phyloP scores from a whole-genome alignment of 2,888 invertebrate species.

The Phaedon cochleariae region DNA sequence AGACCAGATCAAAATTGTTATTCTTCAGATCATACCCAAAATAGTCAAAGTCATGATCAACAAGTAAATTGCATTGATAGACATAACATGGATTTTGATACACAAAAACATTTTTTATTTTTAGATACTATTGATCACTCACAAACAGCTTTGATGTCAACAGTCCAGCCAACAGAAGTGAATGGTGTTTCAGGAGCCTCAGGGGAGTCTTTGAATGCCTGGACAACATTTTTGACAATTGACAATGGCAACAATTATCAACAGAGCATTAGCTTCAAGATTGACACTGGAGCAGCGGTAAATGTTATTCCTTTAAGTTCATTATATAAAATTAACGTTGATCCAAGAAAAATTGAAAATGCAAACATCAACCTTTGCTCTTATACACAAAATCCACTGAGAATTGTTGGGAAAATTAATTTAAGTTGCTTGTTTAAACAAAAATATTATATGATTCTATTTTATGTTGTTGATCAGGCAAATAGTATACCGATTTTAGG shows the following conservation, averaged over 20 bases:
- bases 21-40: neutral
- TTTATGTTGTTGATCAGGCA: neutral
- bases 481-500: neutral
- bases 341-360: neutral
- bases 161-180: neutral
- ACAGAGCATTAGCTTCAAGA: neutral
- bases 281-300: slow-evolving; percentile 1
- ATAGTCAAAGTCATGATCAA: neutral
- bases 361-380: neutral
- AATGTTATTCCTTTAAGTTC: slow-evolving; percentile 2
- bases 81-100: neutral
- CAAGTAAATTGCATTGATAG: slow-evolving; percentile 1
- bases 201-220: neutral
- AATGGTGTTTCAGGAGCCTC: neutral
- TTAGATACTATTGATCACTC: neutral
- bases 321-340: neutral
- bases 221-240: neutral
- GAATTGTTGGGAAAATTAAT: neutral
- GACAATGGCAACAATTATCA: neutral
- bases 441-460: neutral
- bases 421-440: neutral
- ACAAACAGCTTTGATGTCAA: no score
- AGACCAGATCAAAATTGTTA: no score
- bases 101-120: neutral
- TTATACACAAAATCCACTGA: neutral